Evolutionary conservation across 2,888 invertebrate species (phyloP).

Genomic region (Drosophila nr. perissopoda): DNA sequence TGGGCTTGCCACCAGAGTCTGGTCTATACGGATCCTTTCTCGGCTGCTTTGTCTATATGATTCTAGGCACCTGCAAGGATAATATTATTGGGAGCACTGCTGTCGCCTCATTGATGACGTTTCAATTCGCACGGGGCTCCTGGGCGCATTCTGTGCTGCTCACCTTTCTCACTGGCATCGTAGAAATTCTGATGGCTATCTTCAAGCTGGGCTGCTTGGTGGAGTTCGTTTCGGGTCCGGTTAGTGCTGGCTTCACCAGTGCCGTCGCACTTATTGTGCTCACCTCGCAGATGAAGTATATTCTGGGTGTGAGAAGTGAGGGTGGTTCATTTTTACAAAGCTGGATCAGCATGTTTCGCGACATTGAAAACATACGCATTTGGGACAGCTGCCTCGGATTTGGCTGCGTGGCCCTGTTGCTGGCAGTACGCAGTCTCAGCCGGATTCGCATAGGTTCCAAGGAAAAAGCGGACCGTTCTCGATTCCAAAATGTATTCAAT

Average conservation of each 20-base stretch:
- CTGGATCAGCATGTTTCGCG: constrained; percentile 90
- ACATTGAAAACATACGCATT: constrained; percentile 88
- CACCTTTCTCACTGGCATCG: constrained; percentile 90
- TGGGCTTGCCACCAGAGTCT: constrained; percentile 91
- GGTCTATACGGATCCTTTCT: constrained; percentile 97
- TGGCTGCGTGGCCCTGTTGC: constrained; percentile 89
- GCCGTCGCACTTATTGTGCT: constrained; percentile 95
- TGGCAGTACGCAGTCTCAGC: constrained; percentile 90
- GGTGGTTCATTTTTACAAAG: constrained; percentile 92
- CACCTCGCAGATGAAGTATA: constrained; percentile 93
- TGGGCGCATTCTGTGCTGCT: constrained; percentile 90
- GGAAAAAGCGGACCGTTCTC: constrained; percentile 84
- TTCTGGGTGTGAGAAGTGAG: constrained; percentile 89
- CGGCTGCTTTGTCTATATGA: constrained; percentile 94
- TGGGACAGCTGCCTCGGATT: constrained; percentile 92
- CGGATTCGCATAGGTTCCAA: constrained; percentile 87
- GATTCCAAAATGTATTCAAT: constrained; percentile 87
- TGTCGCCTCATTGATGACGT: constrained; percentile 94
- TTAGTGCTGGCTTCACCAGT: constrained; percentile 94
- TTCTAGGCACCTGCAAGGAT: constrained; percentile 96
- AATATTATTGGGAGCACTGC: constrained; percentile 97
- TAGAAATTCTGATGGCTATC: constrained; percentile 92
- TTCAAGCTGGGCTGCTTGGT: constrained; percentile 94
- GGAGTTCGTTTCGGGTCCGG: constrained; percentile 95
- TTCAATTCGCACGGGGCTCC: constrained; percentile 89